These are phyloP conservation scores for Drosophila phalerata DNA, from an alignment of 2,888 invertebrate species.

Conservation along the genomic window DNA sequence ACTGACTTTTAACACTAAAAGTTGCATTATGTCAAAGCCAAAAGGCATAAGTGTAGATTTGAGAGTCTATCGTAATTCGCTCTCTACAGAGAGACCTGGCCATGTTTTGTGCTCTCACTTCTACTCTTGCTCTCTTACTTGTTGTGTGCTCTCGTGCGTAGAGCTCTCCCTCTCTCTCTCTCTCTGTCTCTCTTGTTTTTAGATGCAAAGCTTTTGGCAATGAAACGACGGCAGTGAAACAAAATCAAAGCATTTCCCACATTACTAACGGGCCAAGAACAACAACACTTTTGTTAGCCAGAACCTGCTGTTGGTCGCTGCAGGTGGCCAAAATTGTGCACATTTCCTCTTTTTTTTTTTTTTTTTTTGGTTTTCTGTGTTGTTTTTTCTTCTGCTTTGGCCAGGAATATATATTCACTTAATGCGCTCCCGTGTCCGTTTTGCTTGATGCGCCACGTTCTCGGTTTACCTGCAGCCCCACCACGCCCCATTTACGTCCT, in stretches of 20 bases:
- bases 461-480: slow-evolving; percentile 51
- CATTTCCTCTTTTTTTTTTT: slow-evolving; percentile 5
- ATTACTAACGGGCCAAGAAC: slow-evolving; percentile 29
- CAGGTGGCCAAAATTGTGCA: slow-evolving; percentile 57
- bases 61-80: slow-evolving; percentile 1
- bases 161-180: neutral
- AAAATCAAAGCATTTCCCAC: slow-evolving; percentile 30
- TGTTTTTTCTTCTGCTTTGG: slow-evolving; percentile 11
- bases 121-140: neutral
- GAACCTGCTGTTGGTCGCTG: slow-evolving; percentile 50
- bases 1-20: slow-evolving; percentile 35
- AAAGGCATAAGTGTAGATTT: slow-evolving; percentile 6
- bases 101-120: neutral
- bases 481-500: neutral
- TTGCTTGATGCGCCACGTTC: slow-evolving; percentile 78
- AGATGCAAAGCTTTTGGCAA: slow-evolving; percentile 48
- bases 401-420: slow-evolving; percentile 73
- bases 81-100: neutral
- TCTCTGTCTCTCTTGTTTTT: slow-evolving; percentile 14
- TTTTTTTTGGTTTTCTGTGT: slow-evolving; percentile 15
- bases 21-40: neutral
- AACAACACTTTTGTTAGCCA: slow-evolving; percentile 35
- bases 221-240: slow-evolving; percentile 64
- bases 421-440: slow-evolving; percentile 75
- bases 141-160: slow-evolving; percentile 4